Conservation (phyloP, 2,797 vertebrate genomes). For the Lithobates pipiens region DNA sequence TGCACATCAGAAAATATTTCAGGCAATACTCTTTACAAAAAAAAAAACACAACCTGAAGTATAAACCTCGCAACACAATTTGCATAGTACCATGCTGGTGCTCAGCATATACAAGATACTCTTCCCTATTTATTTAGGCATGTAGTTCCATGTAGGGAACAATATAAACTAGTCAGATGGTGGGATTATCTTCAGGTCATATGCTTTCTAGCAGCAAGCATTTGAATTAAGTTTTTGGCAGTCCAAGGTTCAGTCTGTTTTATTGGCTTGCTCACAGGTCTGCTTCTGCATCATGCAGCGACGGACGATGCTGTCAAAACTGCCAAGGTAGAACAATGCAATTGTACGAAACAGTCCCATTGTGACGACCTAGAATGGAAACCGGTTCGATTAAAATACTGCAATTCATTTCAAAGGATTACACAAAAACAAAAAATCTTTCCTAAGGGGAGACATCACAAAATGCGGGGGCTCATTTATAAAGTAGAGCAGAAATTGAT, state of each 20-base stretch:
- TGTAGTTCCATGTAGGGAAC: slow-evolving; percentile 18
- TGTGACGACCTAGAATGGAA: slow-evolving; percentile 86
- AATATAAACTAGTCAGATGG: slow-evolving; percentile 12
- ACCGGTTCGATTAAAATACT: neutral
- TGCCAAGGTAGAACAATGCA: slow-evolving; percentile 93
- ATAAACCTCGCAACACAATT: slow-evolving; percentile 25
- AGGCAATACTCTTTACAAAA: neutral
- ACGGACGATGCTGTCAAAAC: slow-evolving; percentile 96
- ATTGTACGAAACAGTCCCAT: slow-evolving; percentile 96
- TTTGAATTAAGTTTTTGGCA: slow-evolving; percentile 65
- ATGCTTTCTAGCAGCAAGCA: slow-evolving; percentile 70
- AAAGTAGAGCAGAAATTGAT: no score
- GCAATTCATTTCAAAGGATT: no score
- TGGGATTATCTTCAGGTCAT: slow-evolving; percentile 63
- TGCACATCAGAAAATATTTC: neutral
- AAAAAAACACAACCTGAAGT: neutral
- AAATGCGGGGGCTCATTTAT: no score
- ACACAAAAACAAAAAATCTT: no score
- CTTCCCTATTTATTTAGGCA: slow-evolving; percentile 7
- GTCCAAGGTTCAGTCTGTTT: slow-evolving; percentile 78
- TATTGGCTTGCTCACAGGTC: slow-evolving; percentile 84
- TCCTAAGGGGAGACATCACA: no score
- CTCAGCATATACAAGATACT: neutral
- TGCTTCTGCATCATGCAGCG: slow-evolving; percentile 96
- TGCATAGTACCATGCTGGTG: slow-evolving; percentile 50